These are phyloP conservation scores for Psephotus haematonotus DNA, from an alignment of 2,113 vertebrate species.

Conservation along the genomic window DNA sequence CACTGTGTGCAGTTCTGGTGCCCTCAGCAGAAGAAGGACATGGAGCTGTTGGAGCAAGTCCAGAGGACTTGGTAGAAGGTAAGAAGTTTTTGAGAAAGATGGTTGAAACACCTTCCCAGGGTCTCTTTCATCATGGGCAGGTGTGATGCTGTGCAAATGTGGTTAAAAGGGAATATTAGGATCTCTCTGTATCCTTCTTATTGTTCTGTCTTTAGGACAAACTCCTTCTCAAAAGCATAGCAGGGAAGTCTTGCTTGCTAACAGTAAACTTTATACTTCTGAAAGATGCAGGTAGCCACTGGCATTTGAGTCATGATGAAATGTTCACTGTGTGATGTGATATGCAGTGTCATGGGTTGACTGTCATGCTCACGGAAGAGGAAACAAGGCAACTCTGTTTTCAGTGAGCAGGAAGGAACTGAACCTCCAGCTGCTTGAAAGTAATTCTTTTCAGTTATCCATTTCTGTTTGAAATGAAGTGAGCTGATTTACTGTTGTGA, in stretches of 20 bases:
- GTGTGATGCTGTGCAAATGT: neutral
- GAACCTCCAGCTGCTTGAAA: neutral
- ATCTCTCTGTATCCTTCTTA: neutral
- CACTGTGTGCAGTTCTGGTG: neutral
- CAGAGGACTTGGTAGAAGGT: neutral
- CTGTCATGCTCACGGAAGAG: neutral
- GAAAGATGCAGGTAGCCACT: neutral
- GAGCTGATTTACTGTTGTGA: neutral
- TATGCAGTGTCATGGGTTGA: neutral
- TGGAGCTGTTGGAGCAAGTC: neutral
- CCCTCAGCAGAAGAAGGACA: neutral
- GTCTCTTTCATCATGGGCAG: neutral
- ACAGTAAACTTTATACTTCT: neutral
- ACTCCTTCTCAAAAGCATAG: neutral
- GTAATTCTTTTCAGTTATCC: neutral
- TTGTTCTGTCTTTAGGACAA: neutral
- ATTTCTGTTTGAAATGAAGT: neutral
- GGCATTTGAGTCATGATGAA: neutral
- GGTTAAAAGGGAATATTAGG: neutral
- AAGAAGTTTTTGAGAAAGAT: neutral
- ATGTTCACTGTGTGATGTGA: neutral
- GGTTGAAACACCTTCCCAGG: neutral
- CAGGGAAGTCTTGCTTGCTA: neutral
- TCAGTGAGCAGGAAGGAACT: neutral
- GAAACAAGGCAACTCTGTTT: neutral